Percentiles rank a stretch among this genome's conserved stretches.
These are phyloP conservation scores for Heteromyza rotundicornis DNA, from an alignment of 2,888 invertebrate species.

Conservation along the genomic window DNA sequence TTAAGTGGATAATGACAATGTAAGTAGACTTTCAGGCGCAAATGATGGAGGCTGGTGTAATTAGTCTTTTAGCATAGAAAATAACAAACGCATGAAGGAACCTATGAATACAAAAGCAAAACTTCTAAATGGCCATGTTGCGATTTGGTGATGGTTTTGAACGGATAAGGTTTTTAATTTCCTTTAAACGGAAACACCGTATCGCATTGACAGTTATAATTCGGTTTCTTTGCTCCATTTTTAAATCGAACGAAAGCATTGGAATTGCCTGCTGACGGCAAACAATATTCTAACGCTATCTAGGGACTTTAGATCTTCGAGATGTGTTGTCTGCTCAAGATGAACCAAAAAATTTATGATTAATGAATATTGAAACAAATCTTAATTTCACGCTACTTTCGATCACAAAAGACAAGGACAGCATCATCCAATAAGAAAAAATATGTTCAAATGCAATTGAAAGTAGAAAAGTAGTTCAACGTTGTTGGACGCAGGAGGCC, in stretches of 20 bases:
- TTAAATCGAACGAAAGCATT: too few relatives aligned
- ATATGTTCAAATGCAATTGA: slow-evolving; percentile 53
- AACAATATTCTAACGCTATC: too few relatives aligned
- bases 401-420: slow-evolving; percentile 11
- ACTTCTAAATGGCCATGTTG: neutral
- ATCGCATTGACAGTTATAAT: slow-evolving; percentile 36
- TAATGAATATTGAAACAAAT: neutral
- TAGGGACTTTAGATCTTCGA: neutral
- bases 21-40: too few relatives aligned
- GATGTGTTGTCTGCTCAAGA: neutral
- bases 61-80: too few relatives aligned
- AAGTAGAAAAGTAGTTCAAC: slow-evolving; percentile 47
- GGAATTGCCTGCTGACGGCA: too few relatives aligned
- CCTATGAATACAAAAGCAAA: neutral
- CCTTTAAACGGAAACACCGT: slow-evolving; percentile 49
- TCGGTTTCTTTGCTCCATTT: too few relatives aligned
- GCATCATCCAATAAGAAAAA: slow-evolving; percentile 35
- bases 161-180: slow-evolving; percentile 52
- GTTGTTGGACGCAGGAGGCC: slow-evolving; percentile 29
- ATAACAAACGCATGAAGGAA: neutral
- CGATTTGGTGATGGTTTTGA: slow-evolving; percentile 46
- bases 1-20: too few relatives aligned
- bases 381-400: neutral
- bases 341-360: neutral
- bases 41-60: too few relatives aligned